A percentile compares a stretch with the other conserved stretches of the same genome.
These are phyloP conservation scores for Apantesis nais DNA, from an alignment of 2,888 invertebrate species.

Conservation along the genomic window DNA sequence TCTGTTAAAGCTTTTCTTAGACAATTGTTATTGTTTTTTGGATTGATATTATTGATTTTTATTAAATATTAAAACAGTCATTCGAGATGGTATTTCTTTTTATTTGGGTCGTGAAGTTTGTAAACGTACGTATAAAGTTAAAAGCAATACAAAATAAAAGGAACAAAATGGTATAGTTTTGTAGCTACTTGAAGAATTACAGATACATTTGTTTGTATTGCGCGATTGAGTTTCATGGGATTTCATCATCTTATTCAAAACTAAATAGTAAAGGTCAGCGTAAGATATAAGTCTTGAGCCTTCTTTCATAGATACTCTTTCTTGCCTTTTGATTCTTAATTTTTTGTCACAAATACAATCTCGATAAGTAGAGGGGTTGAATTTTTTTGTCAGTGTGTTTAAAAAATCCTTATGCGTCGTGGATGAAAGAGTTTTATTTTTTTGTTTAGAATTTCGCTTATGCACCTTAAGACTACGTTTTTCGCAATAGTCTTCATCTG, in stretches of 20 bases:
- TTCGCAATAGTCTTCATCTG: slow-evolving; percentile 78
- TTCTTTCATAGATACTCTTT: slow-evolving; percentile 9
- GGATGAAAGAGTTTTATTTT: slow-evolving; percentile 8
- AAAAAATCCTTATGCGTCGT: not conserved
- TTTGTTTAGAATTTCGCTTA: slow-evolving; percentile 55
- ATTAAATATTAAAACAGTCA: slow-evolving; percentile 9
- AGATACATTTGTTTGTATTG: slow-evolving; percentile 33
- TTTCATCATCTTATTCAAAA: slow-evolving; percentile 33
- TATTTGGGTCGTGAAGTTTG: slow-evolving; percentile 7
- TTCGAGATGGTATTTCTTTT: not conserved
- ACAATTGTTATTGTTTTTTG: slow-evolving; percentile 9
- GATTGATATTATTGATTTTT: slow-evolving; percentile 9
- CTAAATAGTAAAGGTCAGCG: slow-evolving; percentile 29
- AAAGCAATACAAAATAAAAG: slow-evolving; percentile 9
- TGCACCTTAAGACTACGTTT: slow-evolving; percentile 65
- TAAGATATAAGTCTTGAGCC: slow-evolving; percentile 26
- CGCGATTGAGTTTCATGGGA: slow-evolving; percentile 13
- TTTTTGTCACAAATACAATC: slow-evolving; percentile 49
- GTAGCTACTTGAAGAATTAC: slow-evolving; percentile 33
- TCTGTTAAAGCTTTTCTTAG: slow-evolving; percentile 5
- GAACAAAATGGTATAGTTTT: slow-evolving; percentile 23
- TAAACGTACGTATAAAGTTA: not conserved
- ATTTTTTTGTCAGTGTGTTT: not conserved
- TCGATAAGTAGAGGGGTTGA: not conserved
- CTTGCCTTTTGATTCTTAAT: slow-evolving; percentile 51